These are phyloP conservation scores for Corythaixoides concolor DNA, from an alignment of 2,113 vertebrate species.

Conservation along the genomic window DNA sequence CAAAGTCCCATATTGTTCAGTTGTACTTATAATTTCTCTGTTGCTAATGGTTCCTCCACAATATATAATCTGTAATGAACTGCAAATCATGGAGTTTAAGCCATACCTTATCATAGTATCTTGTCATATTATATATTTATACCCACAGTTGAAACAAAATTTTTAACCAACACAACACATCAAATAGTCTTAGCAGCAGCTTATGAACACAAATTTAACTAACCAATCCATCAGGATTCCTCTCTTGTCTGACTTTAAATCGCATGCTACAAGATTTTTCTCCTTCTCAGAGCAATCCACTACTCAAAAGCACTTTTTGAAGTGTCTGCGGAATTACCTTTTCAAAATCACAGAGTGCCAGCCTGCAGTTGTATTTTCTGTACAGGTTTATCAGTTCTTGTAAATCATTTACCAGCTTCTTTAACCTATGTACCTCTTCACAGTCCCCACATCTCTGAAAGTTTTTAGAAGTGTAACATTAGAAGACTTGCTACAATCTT, in stretches of 20 bases:
- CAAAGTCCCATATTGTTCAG: neutral
- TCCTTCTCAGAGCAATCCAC: neutral
- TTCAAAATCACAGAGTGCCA: slow-evolving; percentile 90
- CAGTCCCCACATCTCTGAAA: slow-evolving; percentile 79
- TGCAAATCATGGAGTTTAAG: neutral
- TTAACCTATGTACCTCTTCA: slow-evolving; percentile 82
- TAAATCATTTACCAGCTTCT: slow-evolving; percentile 82
- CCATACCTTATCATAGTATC: neutral
- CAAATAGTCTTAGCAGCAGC: neutral
- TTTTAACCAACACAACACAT: neutral
- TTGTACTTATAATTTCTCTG: neutral
- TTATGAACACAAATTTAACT: neutral
- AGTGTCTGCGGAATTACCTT: slow-evolving; percentile 76
- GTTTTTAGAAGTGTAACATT: neutral
- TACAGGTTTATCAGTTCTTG: slow-evolving; percentile 84
- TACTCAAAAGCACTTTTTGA: neutral
- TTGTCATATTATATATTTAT: neutral
- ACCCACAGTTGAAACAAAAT: neutral
- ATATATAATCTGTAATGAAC: neutral
- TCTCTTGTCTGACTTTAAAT: neutral
- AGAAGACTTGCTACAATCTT: neutral
- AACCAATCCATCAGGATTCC: neutral
- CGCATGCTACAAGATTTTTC: neutral
- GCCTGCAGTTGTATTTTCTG: slow-evolving; percentile 87
- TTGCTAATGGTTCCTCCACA: neutral